phyloP scores from a whole-genome alignment of 2,113 vertebrate species.

The Toxotes jaculatrix region DNA sequence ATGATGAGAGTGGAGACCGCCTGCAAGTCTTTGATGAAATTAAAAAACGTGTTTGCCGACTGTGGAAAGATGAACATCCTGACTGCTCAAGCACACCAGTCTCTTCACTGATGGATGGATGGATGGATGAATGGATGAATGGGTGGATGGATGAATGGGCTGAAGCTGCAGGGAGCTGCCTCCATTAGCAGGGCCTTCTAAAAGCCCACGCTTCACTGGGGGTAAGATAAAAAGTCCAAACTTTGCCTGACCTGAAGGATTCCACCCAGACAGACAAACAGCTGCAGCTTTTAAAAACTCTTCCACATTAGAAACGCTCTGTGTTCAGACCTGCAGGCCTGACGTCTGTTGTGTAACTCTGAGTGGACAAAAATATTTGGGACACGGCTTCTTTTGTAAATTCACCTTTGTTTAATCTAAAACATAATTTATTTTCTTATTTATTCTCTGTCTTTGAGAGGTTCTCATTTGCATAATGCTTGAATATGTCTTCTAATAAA shows the following conservation, averaged over 20 bases:
- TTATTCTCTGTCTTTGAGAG: too few relatives aligned
- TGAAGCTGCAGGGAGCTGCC: constrained; percentile 23
- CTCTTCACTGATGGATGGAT: background rate
- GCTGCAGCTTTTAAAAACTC: background rate
- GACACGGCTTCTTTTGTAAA: background rate
- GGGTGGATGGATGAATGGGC: background rate
- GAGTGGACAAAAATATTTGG: background rate
- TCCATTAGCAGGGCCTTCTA: constrained; percentile 41
- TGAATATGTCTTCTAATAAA: background rate
- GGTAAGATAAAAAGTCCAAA: constrained; percentile 19
- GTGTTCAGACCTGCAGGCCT: constrained; percentile 4
- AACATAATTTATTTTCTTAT: too few relatives aligned
- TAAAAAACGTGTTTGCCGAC: background rate
- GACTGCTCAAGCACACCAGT: background rate
- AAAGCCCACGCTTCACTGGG: constrained; percentile 52
- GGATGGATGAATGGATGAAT: background rate
- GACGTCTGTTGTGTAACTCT: constrained; percentile 6
- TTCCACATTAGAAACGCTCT: background rate
- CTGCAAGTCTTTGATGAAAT: background rate
- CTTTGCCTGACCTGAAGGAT: constrained; percentile 31
- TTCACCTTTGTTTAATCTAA: too few relatives aligned
- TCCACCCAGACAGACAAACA: background rate
- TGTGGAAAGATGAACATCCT: constrained; percentile 11
- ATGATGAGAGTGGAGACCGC: background rate
- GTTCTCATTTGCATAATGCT: too few relatives aligned